Evolutionary conservation across 2,888 invertebrate genomes (phyloP), one percentile per base, ranked within the genome.

Genomic region (Parnassius smintheus): DNA sequence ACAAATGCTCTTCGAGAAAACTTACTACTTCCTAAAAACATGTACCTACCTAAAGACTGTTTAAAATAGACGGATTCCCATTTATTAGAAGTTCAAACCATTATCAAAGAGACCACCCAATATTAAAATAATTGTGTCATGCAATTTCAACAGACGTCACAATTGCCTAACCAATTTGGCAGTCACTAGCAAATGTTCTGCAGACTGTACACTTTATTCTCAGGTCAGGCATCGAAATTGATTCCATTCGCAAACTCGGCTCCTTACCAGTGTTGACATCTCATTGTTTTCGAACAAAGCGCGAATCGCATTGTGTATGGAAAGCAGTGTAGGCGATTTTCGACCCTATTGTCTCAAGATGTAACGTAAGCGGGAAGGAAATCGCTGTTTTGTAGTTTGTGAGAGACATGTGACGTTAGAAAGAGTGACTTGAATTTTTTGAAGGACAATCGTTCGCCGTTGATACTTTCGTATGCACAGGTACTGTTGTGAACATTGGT

Each of bases 251-350:
- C 79, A 70, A 75, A 80, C 72, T 75, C 73, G 70, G 67, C 72
- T 69, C 75, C 74, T 73, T 73, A 65, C 62, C 61, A 65, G 63
- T 68, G 72, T 74, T 76, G 76, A 74, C 77, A 71, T 65, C 73
- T 75, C 69, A 82, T 83, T 82, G 80, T 83, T 62, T 71, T 63
- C 64, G 56, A 72, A 76, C 82, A 81, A 83, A 82, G 81, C 71
- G 13, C 13, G 74, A 65, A 65, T 62, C 66, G 35, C 57, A 64
- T 64, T 60, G 56, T 64, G 51, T 49, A 54, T 44, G 54, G 51
- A 48, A 56, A 52, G 45, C 55, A 45, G 45, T 56, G 35, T 50
- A 22, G 13, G 59, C 55, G 63, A 59, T 64, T 59, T 51, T 59
- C 18, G 18, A 11, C 52, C 52, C 52, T 59, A 52, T 51, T 56